Base-by-base conservation (phyloP, 1,140 invertebrate genomes). In the Lysiphlebus fabarum region DNA sequence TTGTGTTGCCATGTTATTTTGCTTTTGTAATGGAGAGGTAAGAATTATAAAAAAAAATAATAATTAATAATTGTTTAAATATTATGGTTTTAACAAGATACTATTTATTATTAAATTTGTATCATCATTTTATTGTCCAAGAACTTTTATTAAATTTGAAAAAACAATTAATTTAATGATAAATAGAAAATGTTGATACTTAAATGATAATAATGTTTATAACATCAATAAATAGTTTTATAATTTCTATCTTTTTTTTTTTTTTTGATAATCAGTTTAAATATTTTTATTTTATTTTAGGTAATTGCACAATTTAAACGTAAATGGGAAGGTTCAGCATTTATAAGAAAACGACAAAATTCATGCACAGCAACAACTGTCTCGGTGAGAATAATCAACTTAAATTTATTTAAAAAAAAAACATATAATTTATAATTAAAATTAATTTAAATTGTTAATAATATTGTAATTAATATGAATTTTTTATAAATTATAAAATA, bases 21-120 rank as follows among this genome's bases (percentile, higher is more conserved):
- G 95, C 74, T 97, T 96, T 82, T 93, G 90, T 79, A 98, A 98
- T 72, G 92, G 93, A 61, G 93, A 96, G 86, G 94, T 95, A 79
- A 82, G 76, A 26, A 26, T 26, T 2, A 26, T 1, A 9, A 49
- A 12, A 55, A 10, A 53, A n/a, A n/a, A n/a, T 58, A 12, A 40
- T 37, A 47, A 5, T 4, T 7, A 40, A 9, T 6, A 38, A 7
- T 56, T 44, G 41, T 10, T 34, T 26, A 45, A 56, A 49, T n/a
- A 47, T 2, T 42, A 45, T 6, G 48, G 48, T 12, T 55, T 7
- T 51, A 6, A 2, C 1, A 11, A 51, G 1, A 7, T 3, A 7
- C 8, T 42, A 8, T 42, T 10, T 10, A 42, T n/a, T 12, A 14
- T 47, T 47, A n/a, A 1, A 37, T 51, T 12, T 51, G 0, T 10